Base-by-base conservation (phyloP, 2,797 vertebrate genomes). In the Eospalax fontanierii region DNA sequence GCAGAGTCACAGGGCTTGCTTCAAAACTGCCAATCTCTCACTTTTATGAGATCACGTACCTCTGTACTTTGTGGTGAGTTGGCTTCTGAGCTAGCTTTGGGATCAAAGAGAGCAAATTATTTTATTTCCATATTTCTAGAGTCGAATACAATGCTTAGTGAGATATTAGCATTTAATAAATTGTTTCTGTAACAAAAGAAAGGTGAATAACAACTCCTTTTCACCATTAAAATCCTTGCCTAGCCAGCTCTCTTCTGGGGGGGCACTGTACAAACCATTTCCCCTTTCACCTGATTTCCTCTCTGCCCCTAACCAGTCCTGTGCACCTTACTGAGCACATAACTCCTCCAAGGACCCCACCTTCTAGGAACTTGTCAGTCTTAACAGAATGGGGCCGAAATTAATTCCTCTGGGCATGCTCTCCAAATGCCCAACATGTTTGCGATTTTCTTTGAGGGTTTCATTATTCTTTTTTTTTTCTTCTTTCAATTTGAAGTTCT, bases 151-250 rank as follows among this genome's bases (percentile, higher is more conserved):
- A 65, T 9, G 35, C 61, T 66, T 59, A 33, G 40, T 18, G 59
- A 21, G 84, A 81, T 79, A 94, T 28, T n/a, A 66, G 43, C 79
- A 73, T 28, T 89, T 80, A 91, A 38, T 38, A 54, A n/a, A 81
- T 54, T 75, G 35, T 35, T 89, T 71, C 87, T 68, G 28, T 28
- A n/a, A 40, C 40, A 74, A 82, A 80, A 38, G 6, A 88, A 84
- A 68, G 50, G 43, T 50, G 21, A 74, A 24, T 6, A 26, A 3
- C 43, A 88, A 74, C n/a, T 80, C 38, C 14, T 83, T 50, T 70
- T 35, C 15, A 19, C 30, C 10, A 15, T 80, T 81, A 70, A 74
- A 84, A 66, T 61, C 38, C 78, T 50, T 19, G 1, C 30, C 38
- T 68, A 54, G 11, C 38, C 10, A 43, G 1, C 80, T 91, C 46